phyloP scores from a whole-genome alignment of 2,113 vertebrate genomes.

The Serilophus lunatus region DNA sequence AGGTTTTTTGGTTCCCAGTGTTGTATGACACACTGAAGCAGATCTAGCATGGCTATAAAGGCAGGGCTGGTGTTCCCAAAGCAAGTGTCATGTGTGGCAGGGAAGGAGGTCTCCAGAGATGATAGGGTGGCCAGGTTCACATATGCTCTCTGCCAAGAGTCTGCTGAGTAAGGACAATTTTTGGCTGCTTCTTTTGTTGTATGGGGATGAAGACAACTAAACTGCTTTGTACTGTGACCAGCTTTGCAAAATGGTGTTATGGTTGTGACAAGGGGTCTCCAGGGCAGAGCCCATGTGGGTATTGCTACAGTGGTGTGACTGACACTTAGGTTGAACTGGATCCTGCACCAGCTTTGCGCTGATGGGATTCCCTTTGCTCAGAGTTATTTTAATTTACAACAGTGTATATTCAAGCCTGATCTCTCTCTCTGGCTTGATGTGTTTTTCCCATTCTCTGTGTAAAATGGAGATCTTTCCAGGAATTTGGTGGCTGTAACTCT shows the following conservation, averaged over 20 bases:
- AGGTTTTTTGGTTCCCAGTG: background rate
- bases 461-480: background rate
- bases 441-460: background rate
- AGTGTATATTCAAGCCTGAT: background rate
- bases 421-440: background rate
- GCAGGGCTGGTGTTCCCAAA: background rate
- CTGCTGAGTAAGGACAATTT: background rate
- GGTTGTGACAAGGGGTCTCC: background rate
- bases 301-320: fast-evolving
- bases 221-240: background rate
- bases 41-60: fast-evolving
- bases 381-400: background rate
- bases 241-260: background rate
- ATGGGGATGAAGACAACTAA: background rate
- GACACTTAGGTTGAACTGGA: background rate
- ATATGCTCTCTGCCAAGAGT: fast-evolving
- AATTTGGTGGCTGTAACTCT: background rate
- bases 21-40: background rate
- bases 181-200: background rate
- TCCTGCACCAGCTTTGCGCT: background rate
- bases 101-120: background rate
- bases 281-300: fast-evolving
- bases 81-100: fast-evolving
- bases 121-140: background rate
- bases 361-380: background rate